Conservation (phyloP, 2,797 vertebrate genomes). For the Alauda arvensis region DNA sequence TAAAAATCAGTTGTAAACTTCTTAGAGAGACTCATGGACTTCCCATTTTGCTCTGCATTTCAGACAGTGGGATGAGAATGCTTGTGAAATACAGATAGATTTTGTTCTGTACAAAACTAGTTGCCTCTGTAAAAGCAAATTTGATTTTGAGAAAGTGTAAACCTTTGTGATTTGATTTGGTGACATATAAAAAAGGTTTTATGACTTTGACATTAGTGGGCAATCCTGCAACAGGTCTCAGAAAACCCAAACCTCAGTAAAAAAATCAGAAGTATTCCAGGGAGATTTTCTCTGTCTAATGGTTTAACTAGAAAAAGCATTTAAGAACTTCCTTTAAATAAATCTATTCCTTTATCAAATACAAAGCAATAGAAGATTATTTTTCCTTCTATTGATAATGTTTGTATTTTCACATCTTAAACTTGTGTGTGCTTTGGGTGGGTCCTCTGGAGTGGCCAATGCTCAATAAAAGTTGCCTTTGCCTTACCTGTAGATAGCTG, state of each 20-base stretch:
- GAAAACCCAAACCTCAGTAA: not conserved
- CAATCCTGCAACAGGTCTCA: not conserved
- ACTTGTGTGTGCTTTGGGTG: not conserved
- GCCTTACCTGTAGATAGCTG: not conserved
- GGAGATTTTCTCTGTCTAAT: not conserved
- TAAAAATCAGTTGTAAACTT: not conserved
- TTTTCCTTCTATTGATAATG: not conserved
- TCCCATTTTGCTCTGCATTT: not conserved
- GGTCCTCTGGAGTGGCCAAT: not conserved
- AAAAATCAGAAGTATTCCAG: not conserved
- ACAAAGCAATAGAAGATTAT: not conserved
- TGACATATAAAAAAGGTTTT: not conserved
- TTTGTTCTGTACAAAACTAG: not conserved
- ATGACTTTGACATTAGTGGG: not conserved
- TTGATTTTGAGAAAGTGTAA: not conserved
- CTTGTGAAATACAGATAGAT: not conserved
- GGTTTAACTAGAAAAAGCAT: not conserved
- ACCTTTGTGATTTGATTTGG: not conserved
- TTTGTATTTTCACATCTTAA: not conserved
- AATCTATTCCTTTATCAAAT: not conserved
- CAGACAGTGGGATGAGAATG: not conserved
- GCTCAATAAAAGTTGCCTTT: not conserved
- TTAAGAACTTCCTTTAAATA: not conserved
- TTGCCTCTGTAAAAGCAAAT: not conserved
- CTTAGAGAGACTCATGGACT: not conserved